phyloP scores from a whole-genome alignment of 2,113 vertebrate genomes.

The Otocyon megalotis region DNA sequence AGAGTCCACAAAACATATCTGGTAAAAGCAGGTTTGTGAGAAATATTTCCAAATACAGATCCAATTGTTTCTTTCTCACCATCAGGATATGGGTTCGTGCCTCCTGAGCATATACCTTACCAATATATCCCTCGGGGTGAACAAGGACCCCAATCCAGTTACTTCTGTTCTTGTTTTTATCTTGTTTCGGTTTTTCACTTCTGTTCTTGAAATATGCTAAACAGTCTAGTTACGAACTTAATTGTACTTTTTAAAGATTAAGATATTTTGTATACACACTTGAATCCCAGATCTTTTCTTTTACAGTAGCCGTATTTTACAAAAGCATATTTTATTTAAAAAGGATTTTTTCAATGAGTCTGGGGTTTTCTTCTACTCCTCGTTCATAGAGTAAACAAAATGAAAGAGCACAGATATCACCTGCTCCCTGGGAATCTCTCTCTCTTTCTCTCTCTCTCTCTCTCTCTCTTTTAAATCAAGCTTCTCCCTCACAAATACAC shows the following conservation, averaged over 20 bases:
- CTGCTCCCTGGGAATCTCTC: neutral
- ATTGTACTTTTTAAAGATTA: conserved; percentile 8
- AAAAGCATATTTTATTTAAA: conserved; percentile 34
- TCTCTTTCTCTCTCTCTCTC: too few relatives aligned
- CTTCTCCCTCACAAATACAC: neutral
- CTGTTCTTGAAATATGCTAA: neutral
- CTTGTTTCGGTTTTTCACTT: neutral
- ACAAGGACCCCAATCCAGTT: neutral
- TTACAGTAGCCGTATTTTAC: neutral
- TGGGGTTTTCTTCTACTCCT: neutral
- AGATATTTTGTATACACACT: neutral
- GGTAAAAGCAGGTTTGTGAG: conserved; percentile 4
- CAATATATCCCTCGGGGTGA: fast-evolving
- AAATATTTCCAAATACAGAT: neutral
- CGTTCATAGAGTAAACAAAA: conserved; percentile 39
- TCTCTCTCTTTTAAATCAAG: neutral
- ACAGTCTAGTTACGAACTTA: neutral
- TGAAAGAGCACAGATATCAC: neutral
- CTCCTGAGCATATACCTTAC: neutral
- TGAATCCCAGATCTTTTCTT: neutral
- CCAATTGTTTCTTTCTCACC: neutral
- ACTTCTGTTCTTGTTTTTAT: neutral
- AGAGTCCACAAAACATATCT: neutral
- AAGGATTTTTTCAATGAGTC: conserved; percentile 2
- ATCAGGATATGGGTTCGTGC: neutral